Base-by-base conservation (phyloP, 2,797 vertebrate genomes). In the Falco cherrug region DNA sequence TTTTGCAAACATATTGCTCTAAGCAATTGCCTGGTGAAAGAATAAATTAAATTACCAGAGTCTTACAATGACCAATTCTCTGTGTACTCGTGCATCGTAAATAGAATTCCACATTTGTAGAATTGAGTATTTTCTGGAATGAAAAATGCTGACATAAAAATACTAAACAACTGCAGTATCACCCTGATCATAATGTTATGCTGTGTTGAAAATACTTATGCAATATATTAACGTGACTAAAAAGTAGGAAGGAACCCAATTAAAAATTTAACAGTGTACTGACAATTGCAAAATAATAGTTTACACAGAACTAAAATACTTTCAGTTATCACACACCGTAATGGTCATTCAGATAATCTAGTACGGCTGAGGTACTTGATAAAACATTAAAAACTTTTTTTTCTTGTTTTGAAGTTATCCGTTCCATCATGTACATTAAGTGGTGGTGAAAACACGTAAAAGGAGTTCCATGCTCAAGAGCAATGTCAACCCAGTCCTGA, bases 361-460 rank as follows among this genome's bases (percentile, higher is more conserved):
- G 97, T 77, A 99, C 98, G 41, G 99, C 99, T 48, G 99, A 98
- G 31, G 99, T 99, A 94, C 99, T 99, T 79, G 98, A 99, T 59
- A 99, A 98, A 95, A 98, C 98, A 84, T 99, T 99, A 95, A 99
- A 99, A 75, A 99, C 95, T 90, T 98, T 99, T 89, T 99, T 99
- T 97, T 99, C 99, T 43, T 99, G 99, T 95, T 98, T 99, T 81
- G 99, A 99, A 93, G 98, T 99, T 92, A 99, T 98, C 53, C 98
- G 98, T 97, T 99, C 99, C 98, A 99, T 98, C 99, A 99, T 99
- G 98, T 99, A 99, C 95, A 99, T 99, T 63, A 99, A 98, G 97
- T 99, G 99, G 64, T 99, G 99, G 97, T 99, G 99, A 95, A 99
- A 99, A 97, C 99, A 99, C 1, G 98, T 98, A 95, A 99, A 99